Conservation (phyloP, 2,888 invertebrate genomes). For the Platycheirus albimanus region DNA sequence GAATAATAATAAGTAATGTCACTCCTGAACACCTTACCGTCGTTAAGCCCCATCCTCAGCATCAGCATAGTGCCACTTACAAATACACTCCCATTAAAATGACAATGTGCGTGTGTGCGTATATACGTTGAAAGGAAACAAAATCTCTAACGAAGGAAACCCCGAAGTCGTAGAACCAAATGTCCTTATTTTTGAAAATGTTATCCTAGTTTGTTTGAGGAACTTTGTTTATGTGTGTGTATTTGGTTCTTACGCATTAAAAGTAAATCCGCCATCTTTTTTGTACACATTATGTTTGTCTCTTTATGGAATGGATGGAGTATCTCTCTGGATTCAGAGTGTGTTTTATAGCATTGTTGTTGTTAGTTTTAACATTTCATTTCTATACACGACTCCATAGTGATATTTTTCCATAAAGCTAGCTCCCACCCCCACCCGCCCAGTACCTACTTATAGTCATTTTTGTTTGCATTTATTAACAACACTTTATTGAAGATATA, state of each 20-base stretch:
- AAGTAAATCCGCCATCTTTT: slow-evolving; percentile 33
- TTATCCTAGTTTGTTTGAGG: slow-evolving; percentile 57
- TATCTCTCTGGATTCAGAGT: background rate
- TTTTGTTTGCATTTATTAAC: slow-evolving; percentile 14
- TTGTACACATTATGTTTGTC: background rate
- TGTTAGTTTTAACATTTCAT: slow-evolving; percentile 22
- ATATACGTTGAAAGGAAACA: background rate
- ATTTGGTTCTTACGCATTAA: slow-evolving; percentile 29
- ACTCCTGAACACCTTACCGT: slow-evolving; percentile 24
- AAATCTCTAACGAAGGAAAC: background rate
- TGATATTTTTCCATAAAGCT: slow-evolving; percentile 10
- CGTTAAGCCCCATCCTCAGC: too few species aligned
- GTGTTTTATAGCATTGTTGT: slow-evolving; percentile 29
- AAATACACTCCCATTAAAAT: background rate
- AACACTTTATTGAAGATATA: background rate
- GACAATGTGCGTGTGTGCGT: slow-evolving; percentile 21
- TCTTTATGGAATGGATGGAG: slow-evolving; percentile 1
- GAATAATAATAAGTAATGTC: slow-evolving; percentile 42
- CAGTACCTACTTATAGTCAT: background rate
- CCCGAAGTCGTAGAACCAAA: background rate
- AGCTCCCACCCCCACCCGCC: background rate
- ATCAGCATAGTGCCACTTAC: background rate
- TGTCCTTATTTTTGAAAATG: slow-evolving; percentile 56
- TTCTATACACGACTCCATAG: background rate
- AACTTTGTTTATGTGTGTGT: slow-evolving; percentile 3